Evolutionary conservation across 2,888 invertebrate genomes (phyloP).

Genomic region (Gandaritis pyraliata): DNA sequence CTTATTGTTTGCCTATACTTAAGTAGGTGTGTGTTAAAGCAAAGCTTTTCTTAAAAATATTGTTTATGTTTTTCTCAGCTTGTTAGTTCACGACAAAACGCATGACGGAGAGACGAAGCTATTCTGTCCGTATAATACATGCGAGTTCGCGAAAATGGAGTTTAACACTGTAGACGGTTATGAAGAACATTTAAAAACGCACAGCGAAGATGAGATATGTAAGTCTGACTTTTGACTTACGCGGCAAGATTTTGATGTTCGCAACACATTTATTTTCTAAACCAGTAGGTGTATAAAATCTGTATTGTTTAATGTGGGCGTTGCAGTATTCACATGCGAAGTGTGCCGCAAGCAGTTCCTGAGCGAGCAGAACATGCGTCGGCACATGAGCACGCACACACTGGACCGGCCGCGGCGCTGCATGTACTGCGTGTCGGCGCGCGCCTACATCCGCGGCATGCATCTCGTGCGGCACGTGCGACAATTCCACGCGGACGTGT

Average conservation of each 20-base stretch:
- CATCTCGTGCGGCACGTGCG: constrained; percentile 91
- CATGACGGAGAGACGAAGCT: constrained; percentile 59
- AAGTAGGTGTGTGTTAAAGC: no score
- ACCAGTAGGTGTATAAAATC: no score
- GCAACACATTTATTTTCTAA: no score
- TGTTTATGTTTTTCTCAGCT: constrained; percentile 50
- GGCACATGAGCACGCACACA: constrained; percentile 89
- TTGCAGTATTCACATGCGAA: constrained; percentile 64
- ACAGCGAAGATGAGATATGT: constrained; percentile 59
- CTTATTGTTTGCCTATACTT: no score
- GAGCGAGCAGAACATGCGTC: constrained; percentile 87
- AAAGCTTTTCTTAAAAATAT: no score
- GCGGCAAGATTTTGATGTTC: no score
- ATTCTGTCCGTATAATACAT: constrained; percentile 58
- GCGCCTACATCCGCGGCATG: constrained; percentile 91
- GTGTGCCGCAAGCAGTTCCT: constrained; percentile 88
- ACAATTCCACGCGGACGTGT: constrained; percentile 87
- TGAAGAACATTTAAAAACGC: constrained; percentile 61
- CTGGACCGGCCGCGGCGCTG: constrained; percentile 91
- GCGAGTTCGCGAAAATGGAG: constrained; percentile 51
- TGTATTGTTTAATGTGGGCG: no score
- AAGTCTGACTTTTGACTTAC: constrained; percentile 39
- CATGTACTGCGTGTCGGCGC: constrained; percentile 87
- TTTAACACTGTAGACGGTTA: constrained; percentile 53
- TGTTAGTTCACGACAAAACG: constrained; percentile 58